phyloP scores from a whole-genome alignment of 2,113 vertebrate genomes.

The Campylomormyrus numenius region DNA sequence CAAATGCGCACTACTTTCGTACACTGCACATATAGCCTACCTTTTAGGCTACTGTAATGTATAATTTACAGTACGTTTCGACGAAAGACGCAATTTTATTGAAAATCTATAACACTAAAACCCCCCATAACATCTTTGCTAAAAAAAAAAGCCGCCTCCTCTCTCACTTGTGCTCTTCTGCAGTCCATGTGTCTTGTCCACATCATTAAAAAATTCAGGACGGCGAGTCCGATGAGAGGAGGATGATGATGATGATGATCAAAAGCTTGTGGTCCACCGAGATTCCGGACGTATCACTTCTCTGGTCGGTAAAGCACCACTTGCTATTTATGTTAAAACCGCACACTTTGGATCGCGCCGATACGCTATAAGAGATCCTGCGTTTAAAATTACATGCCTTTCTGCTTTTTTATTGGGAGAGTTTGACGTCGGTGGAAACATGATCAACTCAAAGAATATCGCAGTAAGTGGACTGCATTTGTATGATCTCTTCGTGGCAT shows the following conservation, averaged over 20 bases:
- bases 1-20: background rate
- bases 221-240: background rate
- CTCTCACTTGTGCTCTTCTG: background rate
- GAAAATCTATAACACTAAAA: background rate
- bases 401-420: background rate
- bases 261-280: background rate
- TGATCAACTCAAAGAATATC: constrained; percentile 1
- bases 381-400: background rate
- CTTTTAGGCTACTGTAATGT: background rate
- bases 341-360: background rate
- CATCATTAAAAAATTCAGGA: background rate
- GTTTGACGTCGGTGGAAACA: background rate
- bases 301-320: background rate
- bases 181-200: background rate
- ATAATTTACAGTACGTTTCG: background rate
- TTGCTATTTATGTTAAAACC: background rate
- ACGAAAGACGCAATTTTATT: background rate
- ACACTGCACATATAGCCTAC: background rate
- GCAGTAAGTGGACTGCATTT: constrained; percentile 1
- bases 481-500: background rate
- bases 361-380: background rate
- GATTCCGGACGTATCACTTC: background rate
- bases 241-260: background rate
- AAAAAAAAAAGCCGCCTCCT: background rate
- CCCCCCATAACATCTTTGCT: background rate